Evolutionary conservation across 37 sponge, comb jelly and placozoan species (phyloP).

Genomic region (Cliona cf. orientalis): DNA sequence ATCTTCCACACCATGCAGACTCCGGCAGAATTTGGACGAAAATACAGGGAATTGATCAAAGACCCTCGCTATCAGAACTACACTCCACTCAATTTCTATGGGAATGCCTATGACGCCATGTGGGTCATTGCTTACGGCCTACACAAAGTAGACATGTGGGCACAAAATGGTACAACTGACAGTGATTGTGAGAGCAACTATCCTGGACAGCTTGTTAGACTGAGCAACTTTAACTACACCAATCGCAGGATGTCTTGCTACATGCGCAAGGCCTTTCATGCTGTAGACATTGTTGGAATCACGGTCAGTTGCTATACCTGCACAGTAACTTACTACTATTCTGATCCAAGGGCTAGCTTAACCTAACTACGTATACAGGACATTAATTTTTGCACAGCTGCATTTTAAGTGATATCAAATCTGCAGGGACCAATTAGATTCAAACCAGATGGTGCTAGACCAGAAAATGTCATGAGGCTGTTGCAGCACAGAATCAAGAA

Average conservation of each 20-base stretch:
- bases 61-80: neutral
- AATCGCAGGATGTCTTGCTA: slow-evolving; percentile 5
- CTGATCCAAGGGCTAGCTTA: too few species aligned
- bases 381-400: too few species aligned
- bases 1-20: neutral
- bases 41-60: neutral
- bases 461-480: neutral
- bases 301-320: too few species aligned
- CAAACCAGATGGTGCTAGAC: slow-evolving; percentile 7
- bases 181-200: slow-evolving; percentile 14
- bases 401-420: too few species aligned
- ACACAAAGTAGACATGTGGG: neutral
- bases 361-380: too few species aligned
- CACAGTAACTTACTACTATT: too few species aligned
- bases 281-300: slow-evolving; percentile 2
- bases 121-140: slow-evolving; percentile 16
- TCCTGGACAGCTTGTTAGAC: slow-evolving; percentile 12
- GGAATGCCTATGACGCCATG: slow-evolving; percentile 24
- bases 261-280: neutral
- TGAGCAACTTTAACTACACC: slow-evolving; percentile 21
- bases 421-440: slow-evolving; percentile 9
- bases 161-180: neutral
- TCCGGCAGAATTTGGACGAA: neutral
- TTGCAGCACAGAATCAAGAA: neutral
- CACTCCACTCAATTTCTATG: neutral